phyloP scores from a whole-genome alignment of 2,888 invertebrate genomes.

The Hyles lineata region DNA sequence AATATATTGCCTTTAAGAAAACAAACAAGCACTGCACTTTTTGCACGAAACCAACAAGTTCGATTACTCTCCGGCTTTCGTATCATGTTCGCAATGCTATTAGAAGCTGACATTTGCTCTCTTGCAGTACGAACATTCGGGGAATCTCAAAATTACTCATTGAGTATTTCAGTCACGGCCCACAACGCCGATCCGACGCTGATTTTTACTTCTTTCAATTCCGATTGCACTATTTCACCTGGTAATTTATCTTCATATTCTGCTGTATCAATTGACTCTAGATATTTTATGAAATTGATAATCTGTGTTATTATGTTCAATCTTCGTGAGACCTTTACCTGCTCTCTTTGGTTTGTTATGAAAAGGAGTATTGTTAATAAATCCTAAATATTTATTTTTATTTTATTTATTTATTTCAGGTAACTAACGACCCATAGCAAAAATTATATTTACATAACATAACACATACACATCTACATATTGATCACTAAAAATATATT shows the following conservation, averaged over 20 bases:
- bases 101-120: slow-evolving; percentile 80
- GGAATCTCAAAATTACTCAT: slow-evolving; percentile 83
- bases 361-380: not conserved
- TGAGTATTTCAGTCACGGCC: slow-evolving; percentile 80
- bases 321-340: not conserved
- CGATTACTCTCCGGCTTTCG: slow-evolving; percentile 67
- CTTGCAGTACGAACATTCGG: slow-evolving; percentile 66
- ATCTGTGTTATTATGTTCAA: not conserved
- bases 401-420: too few relatives aligned
- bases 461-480: too few relatives aligned
- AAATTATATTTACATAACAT: too few relatives aligned
- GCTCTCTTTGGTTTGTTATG: not conserved
- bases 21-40: slow-evolving; percentile 50
- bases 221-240: slow-evolving; percentile 78
- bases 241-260: slow-evolving; percentile 76
- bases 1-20: slow-evolving; percentile 37
- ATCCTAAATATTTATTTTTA: too few relatives aligned
- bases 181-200: slow-evolving; percentile 70
- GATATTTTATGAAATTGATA: slow-evolving; percentile 27
- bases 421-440: too few relatives aligned
- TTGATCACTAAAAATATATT: too few relatives aligned
- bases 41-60: slow-evolving; percentile 65
- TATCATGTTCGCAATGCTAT: slow-evolving; percentile 78
- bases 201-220: slow-evolving; percentile 84
- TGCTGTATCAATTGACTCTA: slow-evolving; percentile 44